A percentile compares a stretch with the other conserved stretches of the same genome.
Evolutionary conservation across 2,797 vertebrate species (phyloP).

Genomic region (Acrossocheilus wenchowensis): DNA sequence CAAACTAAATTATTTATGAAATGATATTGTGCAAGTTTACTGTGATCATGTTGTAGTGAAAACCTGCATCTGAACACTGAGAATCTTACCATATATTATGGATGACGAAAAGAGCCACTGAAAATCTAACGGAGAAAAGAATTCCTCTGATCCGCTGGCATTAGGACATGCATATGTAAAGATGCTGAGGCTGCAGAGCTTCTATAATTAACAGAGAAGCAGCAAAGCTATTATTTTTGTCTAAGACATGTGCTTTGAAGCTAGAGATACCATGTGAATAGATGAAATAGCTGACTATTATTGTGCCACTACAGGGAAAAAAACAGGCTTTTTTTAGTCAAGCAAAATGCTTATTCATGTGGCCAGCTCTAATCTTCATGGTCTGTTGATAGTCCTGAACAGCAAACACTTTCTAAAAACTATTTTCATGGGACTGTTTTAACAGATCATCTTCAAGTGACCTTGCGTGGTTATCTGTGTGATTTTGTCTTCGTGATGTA

Average conservation of each 20-base stretch:
- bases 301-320: background rate
- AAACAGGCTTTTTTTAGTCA: background rate
- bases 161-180: slow-evolving; percentile 29
- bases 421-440: slow-evolving; percentile 7
- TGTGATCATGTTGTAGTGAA: slow-evolving; percentile 19
- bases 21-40: slow-evolving; percentile 33
- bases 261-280: slow-evolving; percentile 22
- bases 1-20: slow-evolving; percentile 41
- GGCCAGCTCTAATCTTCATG: slow-evolving; percentile 36
- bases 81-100: background rate
- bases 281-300: slow-evolving; percentile 30
- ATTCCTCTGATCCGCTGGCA: slow-evolving; percentile 25
- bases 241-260: slow-evolving; percentile 35
- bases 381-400: slow-evolving; percentile 38
- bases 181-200: slow-evolving; percentile 51
- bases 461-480: background rate
- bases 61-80: slow-evolving; percentile 19
- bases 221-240: slow-evolving; percentile 42
- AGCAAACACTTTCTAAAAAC: slow-evolving; percentile 36
- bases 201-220: slow-evolving; percentile 52
- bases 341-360: slow-evolving; percentile 26
- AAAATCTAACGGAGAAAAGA: background rate
- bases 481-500: slow-evolving; percentile 8
- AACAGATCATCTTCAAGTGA: slow-evolving; percentile 16
- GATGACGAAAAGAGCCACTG: slow-evolving; percentile 27